Conservation (phyloP, 2,888 invertebrate genomes). For the Protophormia terraenovae region DNA sequence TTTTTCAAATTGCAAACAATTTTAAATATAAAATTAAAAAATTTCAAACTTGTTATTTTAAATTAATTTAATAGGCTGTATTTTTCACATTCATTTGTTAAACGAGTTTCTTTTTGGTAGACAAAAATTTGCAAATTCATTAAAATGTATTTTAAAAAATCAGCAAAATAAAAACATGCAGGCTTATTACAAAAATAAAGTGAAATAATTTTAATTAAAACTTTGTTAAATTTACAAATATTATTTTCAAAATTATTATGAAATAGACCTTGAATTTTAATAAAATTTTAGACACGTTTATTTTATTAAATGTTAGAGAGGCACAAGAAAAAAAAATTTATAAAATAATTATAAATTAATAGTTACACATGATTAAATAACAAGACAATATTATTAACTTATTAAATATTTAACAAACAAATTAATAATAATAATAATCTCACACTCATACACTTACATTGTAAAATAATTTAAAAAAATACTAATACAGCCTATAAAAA, state of each 20-base stretch:
- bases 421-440: no score
- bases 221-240: not conserved
- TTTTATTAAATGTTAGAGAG: not conserved
- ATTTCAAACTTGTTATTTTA: not conserved
- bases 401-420: no score
- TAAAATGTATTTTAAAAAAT: not conserved
- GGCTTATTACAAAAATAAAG: not conserved
- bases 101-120: not conserved
- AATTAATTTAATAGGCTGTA: no score
- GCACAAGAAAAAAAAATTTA: not conserved
- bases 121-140: not conserved
- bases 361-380: slow-evolving; percentile 5
- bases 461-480: no score
- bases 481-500: not conserved
- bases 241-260: not conserved
- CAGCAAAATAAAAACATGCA: not conserved
- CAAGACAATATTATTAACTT: slow-evolving; percentile 2
- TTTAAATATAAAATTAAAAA: not conserved
- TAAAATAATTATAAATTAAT: not conserved
- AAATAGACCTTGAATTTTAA: not conserved
- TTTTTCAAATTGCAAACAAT: not conserved
- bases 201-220: not conserved
- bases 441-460: no score
- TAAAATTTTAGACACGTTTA: not conserved
- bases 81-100: no score